Evolutionary conservation across 2,797 vertebrate genomes (phyloP).

Genomic region (Microcaecilia unicolor): DNA sequence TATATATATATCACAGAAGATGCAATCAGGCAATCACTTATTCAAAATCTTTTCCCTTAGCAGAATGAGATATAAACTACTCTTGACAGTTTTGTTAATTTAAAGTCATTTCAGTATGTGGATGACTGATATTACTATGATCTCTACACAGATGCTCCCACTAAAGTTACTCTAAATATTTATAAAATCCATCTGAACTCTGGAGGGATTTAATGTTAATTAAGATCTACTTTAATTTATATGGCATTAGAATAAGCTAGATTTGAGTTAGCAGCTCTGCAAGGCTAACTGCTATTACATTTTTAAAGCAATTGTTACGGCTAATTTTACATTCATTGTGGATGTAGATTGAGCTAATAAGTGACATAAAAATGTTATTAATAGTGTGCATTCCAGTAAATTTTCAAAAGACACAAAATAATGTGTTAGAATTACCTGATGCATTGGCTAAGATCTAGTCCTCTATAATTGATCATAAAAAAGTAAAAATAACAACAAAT

Average conservation of each 20-base stretch:
- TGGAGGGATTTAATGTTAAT: background rate
- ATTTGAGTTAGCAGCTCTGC: background rate
- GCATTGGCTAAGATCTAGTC: too few species aligned
- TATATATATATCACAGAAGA: too few species aligned
- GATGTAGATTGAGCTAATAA: too few species aligned
- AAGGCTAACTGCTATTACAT: background rate
- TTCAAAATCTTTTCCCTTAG: too few species aligned
- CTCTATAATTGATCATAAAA: too few species aligned
- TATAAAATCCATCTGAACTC: background rate
- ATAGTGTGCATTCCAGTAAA: too few species aligned
- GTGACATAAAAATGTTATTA: too few species aligned
- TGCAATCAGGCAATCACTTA: too few species aligned
- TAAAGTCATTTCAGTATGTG: background rate
- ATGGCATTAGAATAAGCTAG: background rate
- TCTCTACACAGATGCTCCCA: background rate
- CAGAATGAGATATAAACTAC: background rate
- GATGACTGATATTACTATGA: background rate
- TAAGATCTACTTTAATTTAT: background rate
- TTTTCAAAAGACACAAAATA: too few species aligned
- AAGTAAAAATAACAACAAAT: too few species aligned
- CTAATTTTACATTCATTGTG: too few species aligned
- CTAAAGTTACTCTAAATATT: slow-evolving; percentile 7
- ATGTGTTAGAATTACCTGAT: too few species aligned
- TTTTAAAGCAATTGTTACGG: background rate
- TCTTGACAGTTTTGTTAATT: slow-evolving; percentile 2